These are phyloP conservation scores for Julus scanicus DNA, from an alignment of 2,888 invertebrate species.

Conservation along the genomic window DNA sequence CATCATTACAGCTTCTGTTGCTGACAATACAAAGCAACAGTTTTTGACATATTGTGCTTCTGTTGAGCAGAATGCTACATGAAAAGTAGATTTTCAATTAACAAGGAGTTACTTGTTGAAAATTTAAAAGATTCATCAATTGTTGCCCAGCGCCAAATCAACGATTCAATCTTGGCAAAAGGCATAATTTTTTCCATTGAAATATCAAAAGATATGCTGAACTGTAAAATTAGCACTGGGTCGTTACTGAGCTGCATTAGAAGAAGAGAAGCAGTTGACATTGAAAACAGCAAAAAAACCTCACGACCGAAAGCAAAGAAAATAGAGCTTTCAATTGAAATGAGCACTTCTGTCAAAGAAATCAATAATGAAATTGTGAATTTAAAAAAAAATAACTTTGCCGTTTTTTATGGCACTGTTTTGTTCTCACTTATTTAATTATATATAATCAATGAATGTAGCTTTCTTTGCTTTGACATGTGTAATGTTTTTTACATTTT, in stretches of 20 bases:
- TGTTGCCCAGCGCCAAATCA: background rate
- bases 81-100: background rate
- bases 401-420: too few species aligned
- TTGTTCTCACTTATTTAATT: too few species aligned
- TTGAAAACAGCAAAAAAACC: too few species aligned
- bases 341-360: too few species aligned
- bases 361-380: too few species aligned
- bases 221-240: background rate
- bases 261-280: background rate
- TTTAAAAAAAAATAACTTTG: too few species aligned
- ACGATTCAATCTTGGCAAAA: background rate
- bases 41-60: background rate
- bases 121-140: background rate
- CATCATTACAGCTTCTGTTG: background rate
- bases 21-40: background rate
- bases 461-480: too few species aligned
- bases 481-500: too few species aligned
- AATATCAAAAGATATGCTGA: background rate
- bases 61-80: background rate
- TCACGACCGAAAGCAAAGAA: too few species aligned
- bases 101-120: background rate
- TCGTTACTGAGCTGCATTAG: background rate
- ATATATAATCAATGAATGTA: too few species aligned
- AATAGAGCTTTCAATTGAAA: too few species aligned
- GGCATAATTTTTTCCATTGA: background rate